Conservation (phyloP, 2,113 vertebrate genomes). For the Zootoca vivipara region DNA sequence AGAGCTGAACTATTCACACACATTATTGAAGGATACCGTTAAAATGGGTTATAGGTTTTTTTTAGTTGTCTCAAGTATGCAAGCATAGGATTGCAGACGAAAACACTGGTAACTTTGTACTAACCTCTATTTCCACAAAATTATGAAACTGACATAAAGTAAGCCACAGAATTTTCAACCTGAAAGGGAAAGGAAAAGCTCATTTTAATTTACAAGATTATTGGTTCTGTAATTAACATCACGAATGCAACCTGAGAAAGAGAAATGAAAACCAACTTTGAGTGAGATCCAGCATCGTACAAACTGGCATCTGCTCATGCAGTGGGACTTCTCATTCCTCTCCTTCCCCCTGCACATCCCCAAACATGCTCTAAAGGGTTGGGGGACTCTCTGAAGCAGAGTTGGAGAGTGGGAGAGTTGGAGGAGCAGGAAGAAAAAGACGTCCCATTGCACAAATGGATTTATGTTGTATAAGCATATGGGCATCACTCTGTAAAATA, state of each 20-base stretch:
- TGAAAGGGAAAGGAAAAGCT: slow-evolving; percentile 56
- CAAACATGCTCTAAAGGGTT: too few species aligned
- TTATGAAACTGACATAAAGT: slow-evolving; percentile 96
- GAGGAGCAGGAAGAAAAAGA: too few species aligned
- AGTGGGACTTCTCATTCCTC: too few species aligned
- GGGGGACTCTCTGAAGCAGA: too few species aligned
- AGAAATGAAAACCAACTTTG: neutral
- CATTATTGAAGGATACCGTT: too few species aligned
- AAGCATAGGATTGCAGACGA: neutral
- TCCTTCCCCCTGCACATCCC: too few species aligned
- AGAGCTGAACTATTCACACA: neutral
- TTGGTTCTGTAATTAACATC: neutral
- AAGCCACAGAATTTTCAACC: slow-evolving; percentile 95
- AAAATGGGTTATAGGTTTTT: neutral
- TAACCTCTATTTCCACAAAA: slow-evolving; percentile 93
- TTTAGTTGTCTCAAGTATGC: neutral
- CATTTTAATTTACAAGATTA: neutral
- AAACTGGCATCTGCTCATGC: too few species aligned
- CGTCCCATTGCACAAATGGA: too few species aligned
- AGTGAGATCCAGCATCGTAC: too few species aligned
- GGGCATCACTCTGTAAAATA: neutral
- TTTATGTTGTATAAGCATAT: too few species aligned
- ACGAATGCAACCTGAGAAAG: neutral
- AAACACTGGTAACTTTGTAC: slow-evolving; percentile 38
- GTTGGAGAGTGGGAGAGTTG: too few species aligned